Evolutionary conservation across 2,113 vertebrate species (phyloP).

Genomic region (Arenaria interpres): DNA sequence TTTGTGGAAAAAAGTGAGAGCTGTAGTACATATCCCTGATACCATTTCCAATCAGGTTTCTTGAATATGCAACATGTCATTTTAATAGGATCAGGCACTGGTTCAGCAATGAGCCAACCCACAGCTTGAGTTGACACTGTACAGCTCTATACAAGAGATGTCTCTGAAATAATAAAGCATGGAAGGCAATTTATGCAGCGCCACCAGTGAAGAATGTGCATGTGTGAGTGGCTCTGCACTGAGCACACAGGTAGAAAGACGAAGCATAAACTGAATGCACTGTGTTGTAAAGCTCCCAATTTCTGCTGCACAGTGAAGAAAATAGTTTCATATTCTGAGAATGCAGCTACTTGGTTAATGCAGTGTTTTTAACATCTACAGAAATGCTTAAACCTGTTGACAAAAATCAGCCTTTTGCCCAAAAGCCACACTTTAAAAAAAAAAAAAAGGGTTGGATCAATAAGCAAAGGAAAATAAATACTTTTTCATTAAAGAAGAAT

Average conservation of each 20-base stretch:
- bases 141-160: not conserved
- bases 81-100: slow-evolving; percentile 18
- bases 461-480: not conserved
- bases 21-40: not conserved
- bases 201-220: not conserved
- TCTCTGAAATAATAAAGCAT: not conserved
- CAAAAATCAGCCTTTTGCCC: not conserved
- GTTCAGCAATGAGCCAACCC: not conserved
- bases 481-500: not conserved
- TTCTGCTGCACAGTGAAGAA: not conserved
- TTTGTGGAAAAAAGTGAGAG: not conserved
- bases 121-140: not conserved
- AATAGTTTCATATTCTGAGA: not conserved
- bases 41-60: not conserved
- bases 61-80: not conserved
- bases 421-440: not conserved
- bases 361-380: not conserved
- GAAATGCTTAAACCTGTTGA: not conserved
- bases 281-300: not conserved
- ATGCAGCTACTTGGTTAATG: not conserved
- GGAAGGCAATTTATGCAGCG: not conserved
- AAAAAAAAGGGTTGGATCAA: not conserved
- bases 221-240: not conserved
- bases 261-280: not conserved
- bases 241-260: not conserved